Percentiles rank a stretch among this genome's conserved stretches.
These are phyloP conservation scores for Sinocyclocheilus anophthalmus DNA, from an alignment of 2,113 vertebrate species.

Conservation along the genomic window DNA sequence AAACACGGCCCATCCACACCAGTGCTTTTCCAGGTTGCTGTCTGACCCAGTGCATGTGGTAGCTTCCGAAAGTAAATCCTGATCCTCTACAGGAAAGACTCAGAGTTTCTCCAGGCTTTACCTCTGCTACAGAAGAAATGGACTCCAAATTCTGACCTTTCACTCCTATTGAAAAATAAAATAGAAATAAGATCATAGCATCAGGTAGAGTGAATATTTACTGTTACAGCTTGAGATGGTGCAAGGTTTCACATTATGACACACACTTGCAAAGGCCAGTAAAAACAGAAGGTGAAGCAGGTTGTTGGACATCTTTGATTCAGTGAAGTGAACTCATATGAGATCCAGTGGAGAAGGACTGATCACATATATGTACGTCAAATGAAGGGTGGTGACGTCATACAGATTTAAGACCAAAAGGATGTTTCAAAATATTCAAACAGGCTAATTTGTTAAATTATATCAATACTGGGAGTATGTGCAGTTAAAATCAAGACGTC, in stretches of 20 bases:
- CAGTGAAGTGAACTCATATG: no score
- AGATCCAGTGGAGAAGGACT: no score
- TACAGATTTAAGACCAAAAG: no score
- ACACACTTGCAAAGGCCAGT: background rate
- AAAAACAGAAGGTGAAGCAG: background rate
- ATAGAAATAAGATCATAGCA: background rate
- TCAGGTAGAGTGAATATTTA: background rate
- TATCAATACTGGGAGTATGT: background rate
- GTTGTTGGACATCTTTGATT: background rate
- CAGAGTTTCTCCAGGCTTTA: background rate
- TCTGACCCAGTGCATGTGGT: no score
- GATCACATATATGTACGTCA: no score
- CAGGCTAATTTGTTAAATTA: background rate
- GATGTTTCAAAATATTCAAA: background rate
- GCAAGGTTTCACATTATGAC: background rate
- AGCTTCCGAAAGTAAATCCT: no score
- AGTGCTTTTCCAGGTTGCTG: no score
- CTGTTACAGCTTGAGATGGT: background rate
- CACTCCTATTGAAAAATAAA: constrained; percentile 38
- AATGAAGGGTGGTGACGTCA: no score
- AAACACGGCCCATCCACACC: no score
- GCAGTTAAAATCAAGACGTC: background rate
- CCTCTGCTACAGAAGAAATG: constrained; percentile 24
- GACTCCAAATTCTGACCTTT: constrained; percentile 47
- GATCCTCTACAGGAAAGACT: constrained; percentile 41